A percentile compares a stretch with the other conserved stretches of the same genome.
These are phyloP conservation scores for Catharus minimus DNA, from an alignment of 2,113 vertebrate species.

Conservation along the genomic window DNA sequence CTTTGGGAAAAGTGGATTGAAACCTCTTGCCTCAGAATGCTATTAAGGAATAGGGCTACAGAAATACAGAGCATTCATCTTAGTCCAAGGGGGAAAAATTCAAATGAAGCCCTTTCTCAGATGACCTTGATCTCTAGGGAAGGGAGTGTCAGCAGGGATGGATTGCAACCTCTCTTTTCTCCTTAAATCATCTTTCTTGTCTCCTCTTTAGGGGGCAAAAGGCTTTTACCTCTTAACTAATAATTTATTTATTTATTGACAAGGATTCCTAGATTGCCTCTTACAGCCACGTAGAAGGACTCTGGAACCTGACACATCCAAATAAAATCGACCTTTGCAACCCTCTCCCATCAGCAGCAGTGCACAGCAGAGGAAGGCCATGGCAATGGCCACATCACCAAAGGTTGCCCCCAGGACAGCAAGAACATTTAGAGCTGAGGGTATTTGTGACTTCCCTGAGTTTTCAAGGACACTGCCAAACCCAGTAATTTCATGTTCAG, in stretches of 20 bases:
- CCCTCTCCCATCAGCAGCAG: not conserved
- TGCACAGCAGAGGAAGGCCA: fast-evolving
- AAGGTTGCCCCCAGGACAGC: not conserved
- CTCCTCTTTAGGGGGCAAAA: not conserved
- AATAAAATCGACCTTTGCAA: not conserved
- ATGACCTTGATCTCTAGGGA: not conserved
- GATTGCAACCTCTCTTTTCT: not conserved
- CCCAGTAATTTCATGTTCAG: not conserved
- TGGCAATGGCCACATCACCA: not conserved
- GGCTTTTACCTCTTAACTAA: not conserved
- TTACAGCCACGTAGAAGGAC: fast-evolving
- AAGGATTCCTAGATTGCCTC: not conserved
- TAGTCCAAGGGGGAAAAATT: not conserved
- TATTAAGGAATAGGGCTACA: not conserved
- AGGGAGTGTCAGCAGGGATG: not conserved
- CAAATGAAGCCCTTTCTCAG: not conserved
- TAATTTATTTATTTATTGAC: not conserved
- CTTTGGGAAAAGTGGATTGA: not conserved
- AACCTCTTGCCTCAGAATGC: not conserved
- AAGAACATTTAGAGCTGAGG: not conserved
- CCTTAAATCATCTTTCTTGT: not conserved
- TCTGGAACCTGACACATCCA: not conserved
- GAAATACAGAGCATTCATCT: not conserved
- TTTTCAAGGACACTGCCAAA: not conserved
- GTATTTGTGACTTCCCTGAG: not conserved